These are phyloP conservation scores for Vanessa atalanta DNA, from an alignment of 1,140 invertebrate genomes.

Conservation along the genomic window DNA sequence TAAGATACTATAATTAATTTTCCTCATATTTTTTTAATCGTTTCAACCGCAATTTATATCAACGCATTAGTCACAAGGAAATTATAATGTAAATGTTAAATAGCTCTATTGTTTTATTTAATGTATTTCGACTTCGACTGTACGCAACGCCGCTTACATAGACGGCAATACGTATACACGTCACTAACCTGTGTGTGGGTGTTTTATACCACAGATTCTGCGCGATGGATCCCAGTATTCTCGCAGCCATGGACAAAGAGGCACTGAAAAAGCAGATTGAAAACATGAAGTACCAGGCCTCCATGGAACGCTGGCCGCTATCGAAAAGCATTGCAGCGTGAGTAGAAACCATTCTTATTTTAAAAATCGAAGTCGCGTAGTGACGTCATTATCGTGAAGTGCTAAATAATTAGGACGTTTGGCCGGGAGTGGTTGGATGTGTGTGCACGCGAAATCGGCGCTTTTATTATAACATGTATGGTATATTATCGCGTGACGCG, in stretches of 20 bases:
- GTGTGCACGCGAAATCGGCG: constrained; percentile 55
- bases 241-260: constrained; percentile 97
- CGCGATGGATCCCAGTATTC: constrained; percentile 93
- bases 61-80: not conserved
- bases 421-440: constrained; percentile 62
- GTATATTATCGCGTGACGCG: constrained; percentile 54
- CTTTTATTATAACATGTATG: constrained; percentile 50
- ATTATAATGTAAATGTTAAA: not conserved
- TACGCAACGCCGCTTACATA: constrained; percentile 44
- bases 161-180: constrained; percentile 44
- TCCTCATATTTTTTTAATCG: not conserved
- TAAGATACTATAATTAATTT: not conserved
- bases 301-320: constrained; percentile 96
- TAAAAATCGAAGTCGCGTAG: constrained; percentile 52
- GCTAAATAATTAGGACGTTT: constrained; percentile 50
- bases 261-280: constrained; percentile 98
- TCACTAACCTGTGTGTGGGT: constrained; percentile 67
- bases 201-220: constrained; percentile 80
- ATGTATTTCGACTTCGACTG: constrained; percentile 20
- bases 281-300: constrained; percentile 97
- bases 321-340: constrained; percentile 97
- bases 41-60: not conserved
- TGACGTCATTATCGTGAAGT: constrained; percentile 67
- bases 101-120: not conserved
- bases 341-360: constrained; percentile 82